Conservation (phyloP, 2,888 invertebrate genomes). For the Priocnemis perturbator region DNA sequence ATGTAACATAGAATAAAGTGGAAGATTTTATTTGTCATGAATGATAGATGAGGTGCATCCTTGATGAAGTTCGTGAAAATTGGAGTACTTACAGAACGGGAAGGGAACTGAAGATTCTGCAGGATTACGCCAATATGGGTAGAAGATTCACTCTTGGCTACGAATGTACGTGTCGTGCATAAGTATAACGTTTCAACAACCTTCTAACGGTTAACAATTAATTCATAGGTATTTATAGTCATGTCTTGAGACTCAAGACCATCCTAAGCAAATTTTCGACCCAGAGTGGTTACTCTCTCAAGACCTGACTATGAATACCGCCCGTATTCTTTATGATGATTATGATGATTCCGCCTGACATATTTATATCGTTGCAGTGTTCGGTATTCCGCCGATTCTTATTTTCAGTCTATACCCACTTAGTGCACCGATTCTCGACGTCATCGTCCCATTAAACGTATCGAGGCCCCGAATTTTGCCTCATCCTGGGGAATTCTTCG, state of each 20-base stretch:
- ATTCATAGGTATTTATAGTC: no score
- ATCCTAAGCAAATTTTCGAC: no score
- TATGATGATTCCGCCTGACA: background rate
- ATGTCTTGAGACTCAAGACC: no score
- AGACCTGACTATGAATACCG: no score
- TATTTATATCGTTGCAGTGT: background rate
- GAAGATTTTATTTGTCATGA: background rate
- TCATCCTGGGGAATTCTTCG: background rate
- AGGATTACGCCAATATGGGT: background rate
- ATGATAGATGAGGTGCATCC: background rate
- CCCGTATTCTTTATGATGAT: no score
- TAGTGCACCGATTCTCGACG: background rate
- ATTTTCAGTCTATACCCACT: background rate
- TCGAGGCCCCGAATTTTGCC: background rate
- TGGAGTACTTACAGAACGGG: background rate
- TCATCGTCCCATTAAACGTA: background rate
- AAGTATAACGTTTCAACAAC: no score
- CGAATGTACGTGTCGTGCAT: background rate
- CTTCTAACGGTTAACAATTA: no score
- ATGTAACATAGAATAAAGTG: no score
- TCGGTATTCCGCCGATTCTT: no score
- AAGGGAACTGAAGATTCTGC: background rate
- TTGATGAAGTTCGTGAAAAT: background rate
- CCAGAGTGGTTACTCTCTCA: no score
- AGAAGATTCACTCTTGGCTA: background rate